phyloP scores from a whole-genome alignment of 2,113 vertebrate species.

The Psilopogon haemacephalus region DNA sequence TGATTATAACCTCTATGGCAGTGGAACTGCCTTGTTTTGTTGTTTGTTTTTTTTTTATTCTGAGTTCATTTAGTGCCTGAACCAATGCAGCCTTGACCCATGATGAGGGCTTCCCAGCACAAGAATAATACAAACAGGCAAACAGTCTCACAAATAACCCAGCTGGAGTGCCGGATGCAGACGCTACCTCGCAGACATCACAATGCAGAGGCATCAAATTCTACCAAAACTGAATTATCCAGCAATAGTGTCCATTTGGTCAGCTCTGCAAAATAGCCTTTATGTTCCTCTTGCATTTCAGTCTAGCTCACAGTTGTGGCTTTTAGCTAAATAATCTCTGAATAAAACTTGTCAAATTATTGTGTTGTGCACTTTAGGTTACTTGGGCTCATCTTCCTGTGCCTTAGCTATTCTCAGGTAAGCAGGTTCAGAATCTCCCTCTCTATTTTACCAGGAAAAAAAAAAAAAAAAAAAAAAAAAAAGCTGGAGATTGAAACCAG shows the following conservation, averaged over 20 bases:
- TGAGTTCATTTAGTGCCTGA: constrained; percentile 8
- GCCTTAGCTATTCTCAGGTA: background rate
- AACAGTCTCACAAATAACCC: constrained; percentile 29
- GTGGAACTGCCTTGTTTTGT: background rate
- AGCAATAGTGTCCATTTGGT: background rate
- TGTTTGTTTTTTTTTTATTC: background rate
- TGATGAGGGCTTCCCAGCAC: constrained; percentile 15
- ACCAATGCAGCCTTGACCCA: constrained; percentile 38
- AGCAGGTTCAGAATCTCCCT: background rate
- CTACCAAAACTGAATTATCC: constrained; percentile 36
- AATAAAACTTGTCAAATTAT: background rate
- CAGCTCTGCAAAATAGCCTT: background rate
- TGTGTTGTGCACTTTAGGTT: background rate
- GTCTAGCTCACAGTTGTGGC: background rate
- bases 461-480: background rate
- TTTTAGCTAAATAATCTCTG: background rate
- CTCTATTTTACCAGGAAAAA: background rate
- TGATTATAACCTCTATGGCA: background rate
- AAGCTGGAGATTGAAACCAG: background rate
- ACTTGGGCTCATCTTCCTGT: accelerated
- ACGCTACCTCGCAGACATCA: background rate
- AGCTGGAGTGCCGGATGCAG: constrained; percentile 20
- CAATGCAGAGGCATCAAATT: constrained; percentile 19
- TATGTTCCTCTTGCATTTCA: background rate
- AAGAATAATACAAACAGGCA: background rate